Conservation (phyloP, 2,113 vertebrate species). For the Embiotoca jacksoni region DNA sequence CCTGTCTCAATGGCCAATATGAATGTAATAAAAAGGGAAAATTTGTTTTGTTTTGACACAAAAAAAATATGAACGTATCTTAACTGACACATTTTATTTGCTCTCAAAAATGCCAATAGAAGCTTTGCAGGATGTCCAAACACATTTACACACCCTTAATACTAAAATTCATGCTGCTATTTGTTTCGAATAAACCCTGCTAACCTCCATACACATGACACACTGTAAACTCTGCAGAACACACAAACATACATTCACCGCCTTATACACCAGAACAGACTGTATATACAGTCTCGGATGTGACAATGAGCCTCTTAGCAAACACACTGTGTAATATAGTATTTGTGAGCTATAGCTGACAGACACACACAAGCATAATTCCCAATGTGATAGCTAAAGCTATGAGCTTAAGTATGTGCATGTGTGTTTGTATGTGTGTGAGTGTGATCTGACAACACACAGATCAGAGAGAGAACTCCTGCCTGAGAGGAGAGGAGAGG, state of each 20-base stretch:
- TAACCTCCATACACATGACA: conserved; percentile 25
- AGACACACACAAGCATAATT: conserved; percentile 14
- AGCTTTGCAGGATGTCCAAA: not conserved
- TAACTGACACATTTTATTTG: too few relatives aligned
- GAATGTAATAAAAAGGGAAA: not conserved
- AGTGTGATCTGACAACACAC: too few relatives aligned
- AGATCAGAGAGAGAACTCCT: conserved; percentile 35
- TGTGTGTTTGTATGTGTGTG: too few relatives aligned
- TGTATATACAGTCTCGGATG: conserved; percentile 9
- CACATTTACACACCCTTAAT: not conserved
- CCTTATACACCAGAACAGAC: conserved; percentile 10
- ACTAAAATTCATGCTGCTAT: conserved; percentile 1
- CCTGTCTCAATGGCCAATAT: not conserved
- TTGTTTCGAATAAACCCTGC: conserved; percentile 16
- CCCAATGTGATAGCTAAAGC: conserved; percentile 29
- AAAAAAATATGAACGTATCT: too few relatives aligned
- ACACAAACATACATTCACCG: not conserved
- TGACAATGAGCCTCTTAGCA: conserved; percentile 40
- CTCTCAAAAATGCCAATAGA: not conserved
- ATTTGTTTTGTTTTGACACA: too few relatives aligned
- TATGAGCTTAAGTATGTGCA: too few relatives aligned
- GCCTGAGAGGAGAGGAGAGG: conserved; percentile 5
- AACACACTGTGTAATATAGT: conserved; percentile 41
- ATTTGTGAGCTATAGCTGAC: conserved; percentile 28
- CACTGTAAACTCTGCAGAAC: conserved; percentile 21